Conservation (phyloP, 53 echinoderm and acorn worm species). For the Patiria pectinifera region DNA sequence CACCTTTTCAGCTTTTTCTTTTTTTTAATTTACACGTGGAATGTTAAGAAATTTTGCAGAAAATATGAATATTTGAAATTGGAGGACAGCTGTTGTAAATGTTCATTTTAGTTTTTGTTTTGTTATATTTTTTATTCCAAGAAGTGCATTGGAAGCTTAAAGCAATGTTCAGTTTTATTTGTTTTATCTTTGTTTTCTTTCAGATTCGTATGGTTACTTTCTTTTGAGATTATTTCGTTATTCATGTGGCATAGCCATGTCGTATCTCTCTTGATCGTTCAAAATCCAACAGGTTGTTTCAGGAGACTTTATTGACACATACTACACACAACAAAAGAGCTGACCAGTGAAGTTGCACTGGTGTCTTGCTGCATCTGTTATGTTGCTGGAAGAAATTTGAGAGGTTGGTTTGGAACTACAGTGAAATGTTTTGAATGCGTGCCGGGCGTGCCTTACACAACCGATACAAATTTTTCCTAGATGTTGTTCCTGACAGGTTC, state of each 20-base stretch:
- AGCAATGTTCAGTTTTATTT: background rate
- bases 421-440: too few species aligned
- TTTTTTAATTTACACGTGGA: background rate
- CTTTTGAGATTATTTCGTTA: background rate
- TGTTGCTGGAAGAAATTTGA: too few species aligned
- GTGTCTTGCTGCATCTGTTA: too few species aligned
- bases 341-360: too few species aligned
- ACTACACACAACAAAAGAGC: too few species aligned
- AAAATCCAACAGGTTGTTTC: background rate
- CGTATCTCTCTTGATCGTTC: background rate
- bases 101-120: background rate
- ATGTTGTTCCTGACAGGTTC: too few species aligned
- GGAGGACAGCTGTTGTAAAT: background rate
- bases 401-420: too few species aligned
- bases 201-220: background rate
- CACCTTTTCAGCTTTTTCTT: background rate
- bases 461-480: too few species aligned
- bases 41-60: background rate
- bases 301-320: background rate
- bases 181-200: background rate
- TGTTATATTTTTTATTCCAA: background rate
- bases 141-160: background rate
- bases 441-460: too few species aligned
- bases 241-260: background rate
- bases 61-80: background rate